A percentile compares a stretch with the other conserved stretches of the same genome.
Evolutionary conservation across 2,888 invertebrate species (phyloP).

Genomic region (Orchestes rusci): DNA sequence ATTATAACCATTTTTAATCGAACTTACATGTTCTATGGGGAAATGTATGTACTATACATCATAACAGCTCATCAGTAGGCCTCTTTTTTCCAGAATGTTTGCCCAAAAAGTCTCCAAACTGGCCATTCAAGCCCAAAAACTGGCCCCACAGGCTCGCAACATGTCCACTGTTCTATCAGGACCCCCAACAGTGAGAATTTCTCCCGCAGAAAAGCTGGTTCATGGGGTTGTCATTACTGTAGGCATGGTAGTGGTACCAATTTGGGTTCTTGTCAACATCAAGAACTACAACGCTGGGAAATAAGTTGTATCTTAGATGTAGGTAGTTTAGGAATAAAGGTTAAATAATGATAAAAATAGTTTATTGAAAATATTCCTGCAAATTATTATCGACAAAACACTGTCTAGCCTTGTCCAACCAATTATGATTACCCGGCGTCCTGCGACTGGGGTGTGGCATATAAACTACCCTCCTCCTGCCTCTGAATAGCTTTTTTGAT

Average conservation of each 20-base stretch:
- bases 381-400: slow-evolving; percentile 55
- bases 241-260: slow-evolving; percentile 34
- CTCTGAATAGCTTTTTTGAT: slow-evolving; percentile 46
- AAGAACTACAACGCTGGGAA: slow-evolving; percentile 36
- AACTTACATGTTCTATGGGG: neutral
- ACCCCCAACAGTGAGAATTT: slow-evolving; percentile 37
- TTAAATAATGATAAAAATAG: no score
- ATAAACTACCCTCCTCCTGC: slow-evolving; percentile 40
- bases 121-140: slow-evolving; percentile 9
- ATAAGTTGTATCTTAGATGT: no score
- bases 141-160: slow-evolving; percentile 14
- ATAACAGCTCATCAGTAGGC: neutral
- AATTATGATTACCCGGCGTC: slow-evolving; percentile 70
- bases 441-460: slow-evolving; percentile 80
- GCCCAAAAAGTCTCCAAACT: slow-evolving; percentile 12
- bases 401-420: slow-evolving; percentile 63
- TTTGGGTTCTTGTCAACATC: slow-evolving; percentile 39
- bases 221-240: slow-evolving; percentile 35
- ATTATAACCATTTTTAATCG: neutral
- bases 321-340: no score
- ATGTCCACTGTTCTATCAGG: slow-evolving; percentile 28
- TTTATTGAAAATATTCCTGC: slow-evolving; percentile 48
- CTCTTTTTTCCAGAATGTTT: slow-evolving; percentile 14
- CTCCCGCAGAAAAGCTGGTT: slow-evolving; percentile 34
- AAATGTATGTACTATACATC: neutral